A percentile compares a stretch with the other conserved stretches of the same genome.
phyloP scores from a whole-genome alignment of 2,888 invertebrate species.

The Acleris laterana region DNA sequence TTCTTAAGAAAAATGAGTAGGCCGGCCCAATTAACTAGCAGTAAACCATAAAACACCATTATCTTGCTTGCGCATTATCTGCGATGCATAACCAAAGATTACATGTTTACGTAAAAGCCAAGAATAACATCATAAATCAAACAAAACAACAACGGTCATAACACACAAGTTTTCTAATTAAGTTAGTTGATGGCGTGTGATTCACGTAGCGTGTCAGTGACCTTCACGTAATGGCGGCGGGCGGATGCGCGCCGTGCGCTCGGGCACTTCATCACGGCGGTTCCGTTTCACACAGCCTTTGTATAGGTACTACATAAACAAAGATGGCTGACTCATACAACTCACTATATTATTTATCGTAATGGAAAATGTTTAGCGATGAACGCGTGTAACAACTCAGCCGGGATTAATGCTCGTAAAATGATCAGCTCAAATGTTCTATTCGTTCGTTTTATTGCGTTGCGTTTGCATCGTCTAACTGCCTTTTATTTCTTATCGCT shows the following conservation, averaged over 20 bases:
- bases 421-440: background rate
- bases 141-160: conserved; percentile 36
- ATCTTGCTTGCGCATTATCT: background rate
- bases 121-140: conserved; percentile 22
- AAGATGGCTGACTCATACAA: conserved; percentile 36
- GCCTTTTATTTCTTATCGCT: background rate
- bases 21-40: background rate
- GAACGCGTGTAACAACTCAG: background rate
- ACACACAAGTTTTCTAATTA: conserved; percentile 57
- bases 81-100: background rate
- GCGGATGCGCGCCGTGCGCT: conserved; percentile 60
- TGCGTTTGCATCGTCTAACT: no score
- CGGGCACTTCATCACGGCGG: conserved; percentile 59
- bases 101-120: conserved; percentile 4
- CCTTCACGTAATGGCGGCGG: conserved; percentile 67
- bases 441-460: background rate
- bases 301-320: conserved; percentile 40
- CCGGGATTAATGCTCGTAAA: no score
- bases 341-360: conserved; percentile 24
- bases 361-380: conserved; percentile 22
- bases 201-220: conserved; percentile 71
- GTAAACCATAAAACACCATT: background rate
- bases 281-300: conserved; percentile 56
- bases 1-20: background rate
- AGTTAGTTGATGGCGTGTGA: conserved; percentile 55